These are phyloP conservation scores for Pogona vitticeps DNA, from an alignment of 2,113 vertebrate species.

Conservation along the genomic window DNA sequence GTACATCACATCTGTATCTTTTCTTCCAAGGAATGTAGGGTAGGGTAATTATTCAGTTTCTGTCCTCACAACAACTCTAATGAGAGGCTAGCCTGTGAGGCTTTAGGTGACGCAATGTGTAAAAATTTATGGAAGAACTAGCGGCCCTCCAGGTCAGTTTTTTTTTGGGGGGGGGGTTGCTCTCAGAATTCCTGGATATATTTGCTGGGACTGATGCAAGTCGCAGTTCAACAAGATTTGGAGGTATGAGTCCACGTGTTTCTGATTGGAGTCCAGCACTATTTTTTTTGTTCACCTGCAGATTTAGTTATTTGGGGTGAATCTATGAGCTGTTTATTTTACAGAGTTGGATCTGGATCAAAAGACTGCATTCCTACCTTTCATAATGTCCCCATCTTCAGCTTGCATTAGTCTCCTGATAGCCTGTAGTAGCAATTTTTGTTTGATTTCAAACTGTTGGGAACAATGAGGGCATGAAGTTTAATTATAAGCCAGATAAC, in stretches of 20 bases:
- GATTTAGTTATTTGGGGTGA: background rate
- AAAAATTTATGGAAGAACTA: background rate
- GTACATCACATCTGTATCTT: background rate
- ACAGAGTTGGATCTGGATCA: background rate
- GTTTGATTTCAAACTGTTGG: background rate
- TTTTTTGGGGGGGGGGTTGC: no score
- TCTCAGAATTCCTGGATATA: no score
- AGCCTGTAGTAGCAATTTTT: background rate
- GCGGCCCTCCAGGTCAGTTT: no score
- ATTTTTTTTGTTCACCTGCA: background rate
- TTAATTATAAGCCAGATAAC: background rate
- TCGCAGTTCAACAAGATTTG: background rate
- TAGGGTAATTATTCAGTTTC: background rate
- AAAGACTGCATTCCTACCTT: background rate
- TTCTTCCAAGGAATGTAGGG: background rate
- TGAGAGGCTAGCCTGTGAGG: background rate
- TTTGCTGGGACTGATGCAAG: no score
- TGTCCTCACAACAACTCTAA: no score
- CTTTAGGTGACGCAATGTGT: background rate
- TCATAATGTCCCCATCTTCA: background rate
- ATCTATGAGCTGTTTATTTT: background rate
- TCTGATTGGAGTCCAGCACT: background rate
- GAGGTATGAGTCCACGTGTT: background rate
- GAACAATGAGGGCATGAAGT: background rate
- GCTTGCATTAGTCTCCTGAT: background rate